These are phyloP conservation scores for Phania funesta DNA, from an alignment of 2,888 invertebrate species.

Conservation along the genomic window DNA sequence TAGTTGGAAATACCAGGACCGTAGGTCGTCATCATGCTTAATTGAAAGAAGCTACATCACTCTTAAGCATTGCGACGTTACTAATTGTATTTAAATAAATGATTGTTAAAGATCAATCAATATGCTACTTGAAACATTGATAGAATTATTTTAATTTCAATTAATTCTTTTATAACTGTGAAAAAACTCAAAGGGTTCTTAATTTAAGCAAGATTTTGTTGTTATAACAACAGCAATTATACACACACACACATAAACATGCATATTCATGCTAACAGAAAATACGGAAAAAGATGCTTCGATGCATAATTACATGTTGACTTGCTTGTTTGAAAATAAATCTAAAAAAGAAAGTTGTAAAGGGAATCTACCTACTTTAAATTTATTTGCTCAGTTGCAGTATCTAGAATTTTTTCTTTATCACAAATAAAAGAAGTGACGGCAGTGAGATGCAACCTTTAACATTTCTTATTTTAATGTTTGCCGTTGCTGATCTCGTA, in stretches of 20 bases:
- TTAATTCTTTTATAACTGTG: constrained; percentile 25
- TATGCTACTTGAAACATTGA: no score
- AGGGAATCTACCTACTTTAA: constrained; percentile 32
- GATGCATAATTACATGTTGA: constrained; percentile 67
- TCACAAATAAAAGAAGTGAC: no score
- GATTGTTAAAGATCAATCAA: no score
- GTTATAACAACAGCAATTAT: constrained; percentile 22
- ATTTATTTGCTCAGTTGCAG: constrained; percentile 35
- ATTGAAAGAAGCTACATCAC: no score
- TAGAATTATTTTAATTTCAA: no score
- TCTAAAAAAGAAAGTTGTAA: constrained; percentile 13
- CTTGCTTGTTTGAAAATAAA: constrained; percentile 56
- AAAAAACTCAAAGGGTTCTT: constrained; percentile 36
- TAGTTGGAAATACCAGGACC: no score
- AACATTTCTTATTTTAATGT: constrained; percentile 9
- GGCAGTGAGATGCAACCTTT: background rate
- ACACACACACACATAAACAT: background rate
- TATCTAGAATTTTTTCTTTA: background rate
- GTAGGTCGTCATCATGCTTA: no score
- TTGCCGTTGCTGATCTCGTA: constrained; percentile 20
- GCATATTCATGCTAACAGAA: background rate
- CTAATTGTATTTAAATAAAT: no score
- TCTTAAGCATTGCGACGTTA: no score
- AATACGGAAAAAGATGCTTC: constrained; percentile 47
- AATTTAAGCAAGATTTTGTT: constrained; percentile 49